These are phyloP conservation scores for Elephantulus edwardii DNA, from an alignment of 2,113 vertebrate genomes.

Conservation along the genomic window DNA sequence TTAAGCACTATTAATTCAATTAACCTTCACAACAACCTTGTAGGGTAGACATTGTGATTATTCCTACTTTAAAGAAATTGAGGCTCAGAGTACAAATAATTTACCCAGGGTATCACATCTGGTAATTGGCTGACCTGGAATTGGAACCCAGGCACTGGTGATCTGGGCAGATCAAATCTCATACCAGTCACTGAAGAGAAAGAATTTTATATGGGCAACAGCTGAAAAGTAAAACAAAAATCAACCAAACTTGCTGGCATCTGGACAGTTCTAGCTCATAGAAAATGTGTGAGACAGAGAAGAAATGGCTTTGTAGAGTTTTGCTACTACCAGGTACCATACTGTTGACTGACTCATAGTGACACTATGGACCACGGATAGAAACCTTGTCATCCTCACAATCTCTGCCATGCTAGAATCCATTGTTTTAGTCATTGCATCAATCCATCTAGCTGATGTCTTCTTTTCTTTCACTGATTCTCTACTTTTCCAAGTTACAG, in stretches of 20 bases:
- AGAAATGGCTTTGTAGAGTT: background rate
- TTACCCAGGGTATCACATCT: background rate
- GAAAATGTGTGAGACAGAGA: background rate
- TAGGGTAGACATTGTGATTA: background rate
- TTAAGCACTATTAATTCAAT: background rate
- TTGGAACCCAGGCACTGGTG: background rate
- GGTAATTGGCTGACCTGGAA: background rate
- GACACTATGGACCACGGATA: too few relatives aligned
- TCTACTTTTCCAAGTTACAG: too few relatives aligned
- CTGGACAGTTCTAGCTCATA: background rate
- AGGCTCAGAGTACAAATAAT: background rate
- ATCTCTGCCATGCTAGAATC: too few relatives aligned
- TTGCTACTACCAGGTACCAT: background rate
- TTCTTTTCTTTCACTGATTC: too few relatives aligned
- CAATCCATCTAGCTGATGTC: too few relatives aligned
- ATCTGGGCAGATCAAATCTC: background rate
- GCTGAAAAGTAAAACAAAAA: background rate
- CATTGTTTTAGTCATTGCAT: too few relatives aligned
- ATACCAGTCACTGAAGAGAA: background rate
- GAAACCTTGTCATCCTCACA: too few relatives aligned
- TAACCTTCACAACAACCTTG: background rate
- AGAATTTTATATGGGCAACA: background rate
- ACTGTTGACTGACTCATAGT: too few relatives aligned
- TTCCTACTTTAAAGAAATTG: background rate
- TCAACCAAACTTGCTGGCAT: background rate